Base-by-base conservation (phyloP, 2,888 invertebrate species). In the Xestia sexstrigata region DNA sequence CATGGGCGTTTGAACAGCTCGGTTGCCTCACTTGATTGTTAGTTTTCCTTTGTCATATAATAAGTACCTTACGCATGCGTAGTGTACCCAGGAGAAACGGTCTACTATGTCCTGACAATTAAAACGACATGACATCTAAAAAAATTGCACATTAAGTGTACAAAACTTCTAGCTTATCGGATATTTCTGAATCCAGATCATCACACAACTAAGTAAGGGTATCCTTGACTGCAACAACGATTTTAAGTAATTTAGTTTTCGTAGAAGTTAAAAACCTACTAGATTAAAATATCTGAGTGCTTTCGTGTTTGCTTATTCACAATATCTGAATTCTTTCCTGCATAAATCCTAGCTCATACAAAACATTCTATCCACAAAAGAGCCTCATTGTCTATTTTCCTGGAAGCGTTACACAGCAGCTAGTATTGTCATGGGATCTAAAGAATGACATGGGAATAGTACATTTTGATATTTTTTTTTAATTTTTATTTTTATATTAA, bases 21-120 rank as follows among this genome's bases (percentile, higher is more conserved):
- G 20, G 63, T 68, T 70, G 76, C 60, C 63, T 80, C 58, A 67
- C 26, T 80, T 84, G 70, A 84, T 83, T 73, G 39, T 62, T 26
- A 66, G 60, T 30, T 79, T 69, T 55, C 39, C 52, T 60, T 20
- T 60, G 42, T 55, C 6, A 66, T 65, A 39, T 39, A 20, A 26
- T 39, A 26, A 11, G 39, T 62, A 62, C 26, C 17, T n/a, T 42
- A 78, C 20, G 39, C 52, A 49, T 58, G 39, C 49, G 35, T 26
- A 49, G n/a, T 60, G 2, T 42, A 47, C 13, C 47, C n/a, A 42
- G 62, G 17, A 13, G 49, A 26, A 35, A 65, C 42, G 35, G 23
- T 67, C 30, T 47, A n/a, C 39, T 39, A 30, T 17, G 13, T 71
- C 30, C 26, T 58, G 45, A 58, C 47, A 35, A 35, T 23, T 8